Percentiles rank a stretch among this genome's conserved stretches.
Conservation (phyloP, 2,797 vertebrate genomes). For the Botia kubotai region DNA sequence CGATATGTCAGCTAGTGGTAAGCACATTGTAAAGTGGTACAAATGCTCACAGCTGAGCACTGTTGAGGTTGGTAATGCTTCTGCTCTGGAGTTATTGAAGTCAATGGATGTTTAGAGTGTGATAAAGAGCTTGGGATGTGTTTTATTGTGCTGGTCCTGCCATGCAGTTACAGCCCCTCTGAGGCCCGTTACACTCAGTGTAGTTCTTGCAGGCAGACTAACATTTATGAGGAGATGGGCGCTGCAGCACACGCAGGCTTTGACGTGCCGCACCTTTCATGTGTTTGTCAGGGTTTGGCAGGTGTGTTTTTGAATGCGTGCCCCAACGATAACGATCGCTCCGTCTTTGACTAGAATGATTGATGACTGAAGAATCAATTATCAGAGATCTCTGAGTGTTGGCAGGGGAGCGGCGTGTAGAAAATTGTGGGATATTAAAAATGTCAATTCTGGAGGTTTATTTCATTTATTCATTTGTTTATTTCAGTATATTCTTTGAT, state of each 20-base stretch:
- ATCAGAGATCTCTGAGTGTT: conserved; percentile 25
- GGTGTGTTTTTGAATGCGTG: conserved; percentile 60
- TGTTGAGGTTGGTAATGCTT: conserved; percentile 33
- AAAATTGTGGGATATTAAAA: conserved; percentile 18
- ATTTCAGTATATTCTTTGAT: conserved; percentile 7
- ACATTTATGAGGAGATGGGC: conserved; percentile 38
- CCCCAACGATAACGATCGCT: conserved; percentile 37
- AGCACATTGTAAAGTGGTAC: conserved; percentile 5
- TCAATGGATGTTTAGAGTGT: conserved; percentile 47
- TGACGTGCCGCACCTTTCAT: conserved; percentile 60
- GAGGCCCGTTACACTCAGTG: conserved; percentile 39
- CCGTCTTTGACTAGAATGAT: conserved; percentile 46
- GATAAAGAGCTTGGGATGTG: conserved; percentile 41
- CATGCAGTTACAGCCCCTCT: conserved; percentile 45
- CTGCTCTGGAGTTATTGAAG: conserved; percentile 27
- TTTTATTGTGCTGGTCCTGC: conserved; percentile 36
- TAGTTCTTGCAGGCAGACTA: conserved; percentile 45
- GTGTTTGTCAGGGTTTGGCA: conserved; percentile 50
- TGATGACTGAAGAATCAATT: conserved; percentile 49
- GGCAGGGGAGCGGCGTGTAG: conserved; percentile 1
- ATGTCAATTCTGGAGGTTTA: conserved; percentile 9
- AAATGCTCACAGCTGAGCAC: conserved; percentile 27
- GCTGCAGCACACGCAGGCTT: conserved; percentile 41
- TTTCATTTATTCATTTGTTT: not conserved
- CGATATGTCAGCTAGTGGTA: not conserved